Percentiles rank a stretch among this genome's conserved stretches.
These are phyloP conservation scores for Drosophila anceps DNA, from an alignment of 2,888 invertebrate genomes.

Conservation along the genomic window DNA sequence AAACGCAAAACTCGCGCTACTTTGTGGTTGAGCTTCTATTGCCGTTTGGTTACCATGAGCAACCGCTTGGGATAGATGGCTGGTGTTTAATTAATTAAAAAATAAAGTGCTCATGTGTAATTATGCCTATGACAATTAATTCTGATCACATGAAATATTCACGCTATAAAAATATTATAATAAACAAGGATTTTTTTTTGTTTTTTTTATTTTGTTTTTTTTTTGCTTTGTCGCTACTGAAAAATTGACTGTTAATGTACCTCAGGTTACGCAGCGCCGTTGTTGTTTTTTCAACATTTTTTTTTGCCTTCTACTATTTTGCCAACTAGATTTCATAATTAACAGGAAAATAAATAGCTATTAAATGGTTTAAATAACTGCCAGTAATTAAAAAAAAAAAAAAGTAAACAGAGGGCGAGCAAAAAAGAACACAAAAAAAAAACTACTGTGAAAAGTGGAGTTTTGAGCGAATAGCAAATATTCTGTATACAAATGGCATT, in stretches of 20 bases:
- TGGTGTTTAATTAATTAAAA: constrained; percentile 33
- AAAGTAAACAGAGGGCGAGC: constrained; percentile 28
- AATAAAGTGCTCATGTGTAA: constrained; percentile 14
- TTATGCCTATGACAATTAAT: constrained; percentile 44
- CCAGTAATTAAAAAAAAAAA: constrained; percentile 56
- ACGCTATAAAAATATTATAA: constrained; percentile 26
- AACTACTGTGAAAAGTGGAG: constrained; percentile 1
- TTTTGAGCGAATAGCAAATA: neutral
- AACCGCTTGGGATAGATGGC: constrained; percentile 34
- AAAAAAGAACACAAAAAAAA: neutral
- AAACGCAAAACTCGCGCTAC: constrained; percentile 20
- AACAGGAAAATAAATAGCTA: constrained; percentile 67
- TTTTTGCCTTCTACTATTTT: neutral
- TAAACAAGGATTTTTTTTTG: constrained; percentile 9
- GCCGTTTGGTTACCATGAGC: constrained; percentile 2
- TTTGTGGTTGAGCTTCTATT: constrained; percentile 35
- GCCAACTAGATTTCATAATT: constrained; percentile 54
- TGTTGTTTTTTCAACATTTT: neutral
- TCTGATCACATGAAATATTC: constrained; percentile 30
- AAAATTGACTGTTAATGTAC: constrained; percentile 65
- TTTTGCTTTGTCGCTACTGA: constrained; percentile 16
- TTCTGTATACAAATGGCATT: neutral
- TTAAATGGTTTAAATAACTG: constrained; percentile 74
- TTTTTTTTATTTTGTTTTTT: too few species aligned
- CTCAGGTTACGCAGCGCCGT: constrained; percentile 5